A percentile compares a stretch with the other conserved stretches of the same genome.
Evolutionary conservation across 2,113 vertebrate species (phyloP).

Genomic region (Nettapus auritus): DNA sequence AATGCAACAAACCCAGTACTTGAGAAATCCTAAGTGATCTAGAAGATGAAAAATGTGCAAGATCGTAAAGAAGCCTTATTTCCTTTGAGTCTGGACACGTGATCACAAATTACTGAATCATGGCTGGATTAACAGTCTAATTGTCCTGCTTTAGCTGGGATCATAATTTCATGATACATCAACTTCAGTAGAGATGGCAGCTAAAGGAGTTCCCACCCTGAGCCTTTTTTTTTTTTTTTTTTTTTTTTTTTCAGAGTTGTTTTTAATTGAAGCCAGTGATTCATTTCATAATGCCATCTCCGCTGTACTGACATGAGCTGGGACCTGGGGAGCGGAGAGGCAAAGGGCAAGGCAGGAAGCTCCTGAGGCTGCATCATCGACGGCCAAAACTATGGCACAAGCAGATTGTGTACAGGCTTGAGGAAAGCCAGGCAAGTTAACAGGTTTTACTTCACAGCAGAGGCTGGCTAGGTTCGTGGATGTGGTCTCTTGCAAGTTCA

Average conservation of each 20-base stretch:
- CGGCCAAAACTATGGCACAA: background rate
- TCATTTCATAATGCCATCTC: background rate
- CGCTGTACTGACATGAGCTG: background rate
- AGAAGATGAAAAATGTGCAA: background rate
- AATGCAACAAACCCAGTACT: background rate
- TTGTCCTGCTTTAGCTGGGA: background rate
- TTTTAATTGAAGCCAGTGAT: background rate
- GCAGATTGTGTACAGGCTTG: fast-evolving
- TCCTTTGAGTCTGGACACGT: background rate
- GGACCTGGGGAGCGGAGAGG: fast-evolving
- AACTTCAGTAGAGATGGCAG: background rate
- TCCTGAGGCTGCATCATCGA: fast-evolving
- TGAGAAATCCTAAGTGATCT: background rate
- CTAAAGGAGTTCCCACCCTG: background rate
- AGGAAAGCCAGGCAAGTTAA: background rate
- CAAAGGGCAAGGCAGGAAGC: fast-evolving
- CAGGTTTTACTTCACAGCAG: background rate
- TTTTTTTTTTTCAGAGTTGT: background rate
- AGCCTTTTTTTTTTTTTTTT: background rate
- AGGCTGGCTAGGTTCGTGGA: fast-evolving
- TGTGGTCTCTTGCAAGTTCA: background rate
- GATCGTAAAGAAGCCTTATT: background rate
- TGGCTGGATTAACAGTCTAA: background rate
- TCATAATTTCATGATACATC: background rate
- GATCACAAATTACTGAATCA: background rate